These are phyloP conservation scores for Thryonomys swinderianus DNA, from an alignment of 2,113 vertebrate species.

Conservation along the genomic window DNA sequence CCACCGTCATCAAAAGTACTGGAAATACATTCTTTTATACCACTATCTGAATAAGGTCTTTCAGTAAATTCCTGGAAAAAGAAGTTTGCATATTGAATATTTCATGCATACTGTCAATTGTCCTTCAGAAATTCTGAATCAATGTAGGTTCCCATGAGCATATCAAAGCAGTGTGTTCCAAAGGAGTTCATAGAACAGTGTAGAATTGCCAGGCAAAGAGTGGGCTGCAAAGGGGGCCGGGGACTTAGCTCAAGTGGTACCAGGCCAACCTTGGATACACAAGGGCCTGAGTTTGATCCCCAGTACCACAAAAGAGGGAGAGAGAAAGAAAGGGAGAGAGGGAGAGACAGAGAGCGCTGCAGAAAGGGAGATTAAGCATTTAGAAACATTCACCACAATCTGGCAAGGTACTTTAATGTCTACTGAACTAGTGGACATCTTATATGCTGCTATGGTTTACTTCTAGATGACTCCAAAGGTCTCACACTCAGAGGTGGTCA, in stretches of 20 bases:
- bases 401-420: background rate
- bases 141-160: background rate
- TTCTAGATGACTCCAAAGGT: background rate
- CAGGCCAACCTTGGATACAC: no score
- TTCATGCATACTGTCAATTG: background rate
- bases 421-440: background rate
- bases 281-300: no score
- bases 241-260: no score
- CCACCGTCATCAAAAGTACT: background rate
- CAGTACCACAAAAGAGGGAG: no score
- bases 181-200: background rate
- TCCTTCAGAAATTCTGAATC: background rate
- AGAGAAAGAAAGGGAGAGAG: no score
- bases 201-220: no score
- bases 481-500: background rate
- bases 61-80: background rate
- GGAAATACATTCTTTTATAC: background rate
- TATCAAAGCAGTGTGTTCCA: background rate
- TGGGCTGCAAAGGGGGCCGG: no score
- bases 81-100: background rate
- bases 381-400: background rate
- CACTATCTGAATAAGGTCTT: background rate
- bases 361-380: background rate
- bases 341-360: fast-evolving
- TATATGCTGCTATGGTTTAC: background rate